Conservation (phyloP, 2,113 vertebrate species). For the Poeciliopsis prolifica region DNA sequence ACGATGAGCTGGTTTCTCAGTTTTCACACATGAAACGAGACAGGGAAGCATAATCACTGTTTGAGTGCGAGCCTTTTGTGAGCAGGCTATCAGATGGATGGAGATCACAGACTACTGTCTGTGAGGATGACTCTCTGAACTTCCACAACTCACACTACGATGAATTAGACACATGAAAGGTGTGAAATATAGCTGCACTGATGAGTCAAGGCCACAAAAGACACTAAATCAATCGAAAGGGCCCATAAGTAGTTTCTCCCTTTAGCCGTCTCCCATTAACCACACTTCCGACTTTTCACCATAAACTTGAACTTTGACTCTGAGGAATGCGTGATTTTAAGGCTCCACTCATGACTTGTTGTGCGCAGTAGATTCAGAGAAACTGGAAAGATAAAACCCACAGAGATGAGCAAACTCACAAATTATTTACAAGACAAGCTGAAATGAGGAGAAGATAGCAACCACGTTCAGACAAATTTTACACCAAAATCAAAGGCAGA, state of each 20-base stretch:
- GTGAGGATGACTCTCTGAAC: slow-evolving; percentile 50
- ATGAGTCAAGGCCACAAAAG: slow-evolving; percentile 7
- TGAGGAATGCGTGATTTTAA: slow-evolving; percentile 24
- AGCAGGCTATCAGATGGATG: slow-evolving; percentile 47
- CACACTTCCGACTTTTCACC: slow-evolving; percentile 37
- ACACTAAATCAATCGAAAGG: slow-evolving; percentile 44
- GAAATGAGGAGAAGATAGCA: too few relatives aligned
- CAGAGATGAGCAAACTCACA: too few relatives aligned
- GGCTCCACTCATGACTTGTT: slow-evolving; percentile 1
- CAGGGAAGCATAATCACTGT: slow-evolving; percentile 22
- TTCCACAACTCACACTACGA: slow-evolving; percentile 21
- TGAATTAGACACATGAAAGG: slow-evolving; percentile 10
- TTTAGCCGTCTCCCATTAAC: slow-evolving; percentile 20
- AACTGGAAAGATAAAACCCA: not conserved
- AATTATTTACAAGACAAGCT: too few relatives aligned
- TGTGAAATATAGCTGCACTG: slow-evolving; percentile 34
- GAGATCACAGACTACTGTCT: slow-evolving; percentile 18
- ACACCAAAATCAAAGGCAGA: too few relatives aligned
- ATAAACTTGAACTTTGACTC: slow-evolving; percentile 32
- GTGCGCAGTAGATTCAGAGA: not conserved
- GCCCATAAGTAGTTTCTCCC: slow-evolving; percentile 4
- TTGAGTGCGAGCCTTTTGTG: slow-evolving; percentile 12
- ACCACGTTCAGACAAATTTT: too few relatives aligned
- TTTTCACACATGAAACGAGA: slow-evolving; percentile 60
- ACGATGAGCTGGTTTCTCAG: slow-evolving; percentile 46